Evolutionary conservation across 2,888 invertebrate species (phyloP), one percentile per base, ranked within the genome.

Genomic region (Nephrocerus scutellatus): DNA sequence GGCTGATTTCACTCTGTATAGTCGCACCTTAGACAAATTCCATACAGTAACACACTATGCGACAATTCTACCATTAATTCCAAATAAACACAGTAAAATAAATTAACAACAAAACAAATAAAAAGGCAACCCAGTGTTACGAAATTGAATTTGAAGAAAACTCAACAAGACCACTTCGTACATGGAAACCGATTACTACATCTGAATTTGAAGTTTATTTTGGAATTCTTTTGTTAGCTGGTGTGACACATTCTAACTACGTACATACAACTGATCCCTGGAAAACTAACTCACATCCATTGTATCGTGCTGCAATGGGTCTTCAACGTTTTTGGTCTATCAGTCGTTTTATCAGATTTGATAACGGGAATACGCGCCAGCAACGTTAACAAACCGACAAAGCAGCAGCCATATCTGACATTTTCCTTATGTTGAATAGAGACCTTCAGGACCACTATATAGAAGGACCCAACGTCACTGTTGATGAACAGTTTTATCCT

Each of bases 401-500:
- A n/a, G n/a, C n/a, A n/a, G n/a, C n/a, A n/a, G n/a, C n/a, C 33
- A 45, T 18, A 24, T 18, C 26, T 13, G 19, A 34, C 25, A 34
- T 34, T 34, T 34, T 34, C 34, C 25, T 34, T 18, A 34, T 24
- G 14, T 9, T 26, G 26, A 26, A 26, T 25, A 19, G 26, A 14
- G 26, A 34, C 14, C 25, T 32, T n/a, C n/a, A n/a, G n/a, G n/a
- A n/a, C n/a, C n/a, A n/a, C n/a, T n/a, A n/a, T 18, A 24, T 18
- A 33, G 24, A 55, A 41, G 46, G 44, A 19, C 52, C 42, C 32
- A 41, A 47, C 36, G 23, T 57, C 23, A 57, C 55, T 22, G 45
- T 56, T 24, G 54, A 58, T 34, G 55, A 56, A 34, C 53, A 56
- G 33, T 43, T 56, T n/a, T n/a, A n/a, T n/a, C n/a, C n/a, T n/a